phyloP scores from a whole-genome alignment of 2,113 vertebrate genomes.

The Martes martes region DNA sequence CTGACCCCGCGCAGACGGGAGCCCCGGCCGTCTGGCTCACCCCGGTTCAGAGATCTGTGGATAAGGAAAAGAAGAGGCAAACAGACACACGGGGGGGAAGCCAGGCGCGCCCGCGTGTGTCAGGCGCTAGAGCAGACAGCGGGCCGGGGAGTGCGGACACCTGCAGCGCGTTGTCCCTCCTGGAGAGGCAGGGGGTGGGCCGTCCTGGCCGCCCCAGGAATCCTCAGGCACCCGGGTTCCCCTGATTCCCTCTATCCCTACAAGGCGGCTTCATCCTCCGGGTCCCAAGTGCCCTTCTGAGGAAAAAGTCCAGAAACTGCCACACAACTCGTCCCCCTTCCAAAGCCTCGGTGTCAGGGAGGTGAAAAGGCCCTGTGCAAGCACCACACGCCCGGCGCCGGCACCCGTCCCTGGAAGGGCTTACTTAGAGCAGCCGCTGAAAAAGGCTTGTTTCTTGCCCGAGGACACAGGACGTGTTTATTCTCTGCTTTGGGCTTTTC shows the following conservation, averaged over 20 bases:
- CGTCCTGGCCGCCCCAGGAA: no score
- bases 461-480: background rate
- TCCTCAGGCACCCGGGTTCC: background rate
- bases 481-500: background rate
- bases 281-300: background rate
- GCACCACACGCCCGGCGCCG: background rate
- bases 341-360: background rate
- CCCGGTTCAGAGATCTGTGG: background rate
- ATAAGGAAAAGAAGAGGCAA: background rate
- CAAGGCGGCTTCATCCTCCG: rapidly evolving
- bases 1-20: background rate
- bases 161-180: background rate
- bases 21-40: background rate
- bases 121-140: no score
- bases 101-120: no score
- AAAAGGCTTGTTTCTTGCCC: background rate
- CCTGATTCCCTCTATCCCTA: background rate
- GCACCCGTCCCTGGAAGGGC: background rate
- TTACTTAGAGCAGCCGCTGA: background rate
- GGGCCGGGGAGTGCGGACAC: background rate
- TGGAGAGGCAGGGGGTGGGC: background rate
- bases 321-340: background rate
- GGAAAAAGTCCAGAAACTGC: background rate
- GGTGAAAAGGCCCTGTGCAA: background rate
- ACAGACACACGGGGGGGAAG: background rate